Percentiles rank a stretch among this genome's conserved stretches.
phyloP scores from a whole-genome alignment of 1,140 invertebrate species.

The Atta colombica region DNA sequence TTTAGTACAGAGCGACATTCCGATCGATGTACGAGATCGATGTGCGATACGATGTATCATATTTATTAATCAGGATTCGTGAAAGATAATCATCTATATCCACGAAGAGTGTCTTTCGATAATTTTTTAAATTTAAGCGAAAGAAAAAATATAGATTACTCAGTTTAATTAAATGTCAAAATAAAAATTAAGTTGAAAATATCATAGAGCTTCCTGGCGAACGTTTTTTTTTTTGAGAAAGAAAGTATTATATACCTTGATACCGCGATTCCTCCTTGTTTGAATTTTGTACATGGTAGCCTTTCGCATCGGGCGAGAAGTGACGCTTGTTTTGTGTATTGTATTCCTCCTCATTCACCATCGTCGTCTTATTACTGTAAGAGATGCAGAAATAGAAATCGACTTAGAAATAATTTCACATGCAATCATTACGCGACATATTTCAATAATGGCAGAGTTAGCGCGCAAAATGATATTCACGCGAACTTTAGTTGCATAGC shows the following conservation, averaged over 20 bases:
- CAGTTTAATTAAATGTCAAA: not conserved
- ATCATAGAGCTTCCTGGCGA: not conserved
- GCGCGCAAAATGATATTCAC: not conserved
- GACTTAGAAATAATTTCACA: not conserved
- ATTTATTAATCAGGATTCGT: not conserved
- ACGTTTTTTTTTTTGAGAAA: not conserved
- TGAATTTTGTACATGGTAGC: constrained; percentile 57
- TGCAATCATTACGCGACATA: not conserved
- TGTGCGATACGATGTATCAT: not conserved
- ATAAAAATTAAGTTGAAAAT: not conserved
- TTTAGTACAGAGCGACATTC: not conserved
- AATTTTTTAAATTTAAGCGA: not conserved
- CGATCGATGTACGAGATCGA: not conserved
- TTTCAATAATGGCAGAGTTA: not conserved
- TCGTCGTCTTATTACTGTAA: constrained; percentile 80
- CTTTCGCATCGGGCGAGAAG: constrained; percentile 66
- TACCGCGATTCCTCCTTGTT: constrained; percentile 42
- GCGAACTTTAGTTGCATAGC: not conserved
- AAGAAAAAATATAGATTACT: not conserved
- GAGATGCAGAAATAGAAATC: constrained; percentile 62
- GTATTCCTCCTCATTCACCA: constrained; percentile 76
- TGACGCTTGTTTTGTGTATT: constrained; percentile 77
- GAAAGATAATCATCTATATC: not conserved
- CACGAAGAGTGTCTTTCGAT: not conserved
- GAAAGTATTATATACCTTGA: constrained; percentile 52